phyloP scores from a whole-genome alignment of 2,888 invertebrate genomes.

The Tinea pellionella region DNA sequence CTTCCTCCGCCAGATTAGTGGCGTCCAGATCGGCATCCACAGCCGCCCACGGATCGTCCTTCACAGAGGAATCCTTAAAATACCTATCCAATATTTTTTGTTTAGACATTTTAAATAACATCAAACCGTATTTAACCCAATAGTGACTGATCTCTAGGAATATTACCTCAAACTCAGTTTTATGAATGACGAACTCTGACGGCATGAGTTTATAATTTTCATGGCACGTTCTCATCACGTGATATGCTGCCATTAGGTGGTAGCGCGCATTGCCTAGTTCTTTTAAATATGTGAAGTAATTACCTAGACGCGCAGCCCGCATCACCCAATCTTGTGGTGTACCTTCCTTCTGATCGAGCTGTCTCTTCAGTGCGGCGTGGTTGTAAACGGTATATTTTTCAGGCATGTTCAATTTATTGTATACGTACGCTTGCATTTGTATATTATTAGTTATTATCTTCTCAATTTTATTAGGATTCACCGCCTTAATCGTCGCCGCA shows the following conservation, averaged over 20 bases:
- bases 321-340: slow-evolving; percentile 70
- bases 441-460: slow-evolving; percentile 71
- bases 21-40: slow-evolving; percentile 25
- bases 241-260: slow-evolving; percentile 73
- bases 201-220: slow-evolving; percentile 58
- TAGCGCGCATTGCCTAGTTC: slow-evolving; percentile 67
- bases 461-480: slow-evolving; percentile 62
- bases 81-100: slow-evolving; percentile 50
- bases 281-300: slow-evolving; percentile 57
- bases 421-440: slow-evolving; percentile 72
- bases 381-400: slow-evolving; percentile 65
- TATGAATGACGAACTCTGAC: slow-evolving; percentile 48
- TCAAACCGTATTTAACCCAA: slow-evolving; percentile 72
- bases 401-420: slow-evolving; percentile 64
- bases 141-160: slow-evolving; percentile 66
- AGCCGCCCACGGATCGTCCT: slow-evolving; percentile 47
- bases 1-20: slow-evolving; percentile 27
- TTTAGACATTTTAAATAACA: slow-evolving; percentile 67
- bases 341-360: slow-evolving; percentile 67
- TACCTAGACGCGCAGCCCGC: slow-evolving; percentile 63
- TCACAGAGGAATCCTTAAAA: slow-evolving; percentile 41
- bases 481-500: slow-evolving; percentile 35
- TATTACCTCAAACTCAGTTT: slow-evolving; percentile 51
- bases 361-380: slow-evolving; percentile 67
- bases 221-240: slow-evolving; percentile 67